These are phyloP conservation scores for Tonatia bakeri DNA, from an alignment of 2,113 vertebrate genomes.

Conservation along the genomic window DNA sequence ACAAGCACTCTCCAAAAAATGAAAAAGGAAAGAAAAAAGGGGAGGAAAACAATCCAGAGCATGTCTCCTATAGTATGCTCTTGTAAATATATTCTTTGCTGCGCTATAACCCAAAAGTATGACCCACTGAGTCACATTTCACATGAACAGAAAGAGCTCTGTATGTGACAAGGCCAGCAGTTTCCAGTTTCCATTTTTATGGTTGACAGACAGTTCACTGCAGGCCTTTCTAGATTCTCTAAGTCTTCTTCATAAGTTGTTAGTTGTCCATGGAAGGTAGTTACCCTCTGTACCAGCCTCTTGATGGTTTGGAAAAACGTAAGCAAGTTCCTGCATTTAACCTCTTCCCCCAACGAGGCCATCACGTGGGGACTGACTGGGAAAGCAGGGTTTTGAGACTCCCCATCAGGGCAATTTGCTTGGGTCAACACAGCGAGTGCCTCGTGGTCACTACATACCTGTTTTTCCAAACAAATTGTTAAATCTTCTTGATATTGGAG, in stretches of 20 bases:
- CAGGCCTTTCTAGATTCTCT: background rate
- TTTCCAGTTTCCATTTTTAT: background rate
- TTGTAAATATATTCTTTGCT: background rate
- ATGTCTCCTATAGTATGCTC: background rate
- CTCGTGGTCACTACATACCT: constrained; percentile 74
- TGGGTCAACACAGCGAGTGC: background rate
- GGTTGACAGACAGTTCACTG: background rate
- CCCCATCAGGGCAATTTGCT: background rate
- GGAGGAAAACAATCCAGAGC: background rate
- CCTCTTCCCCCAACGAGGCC: background rate
- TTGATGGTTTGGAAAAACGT: background rate
- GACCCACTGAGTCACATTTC: background rate
- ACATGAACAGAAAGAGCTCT: background rate
- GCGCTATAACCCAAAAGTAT: background rate
- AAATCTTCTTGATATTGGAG: constrained; percentile 81
- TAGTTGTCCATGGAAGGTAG: background rate
- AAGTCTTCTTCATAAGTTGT: background rate
- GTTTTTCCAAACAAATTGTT: constrained; percentile 84
- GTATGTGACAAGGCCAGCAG: background rate
- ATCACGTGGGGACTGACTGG: no score
- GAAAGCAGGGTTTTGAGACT: background rate
- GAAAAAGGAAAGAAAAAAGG: background rate
- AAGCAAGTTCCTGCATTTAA: background rate
- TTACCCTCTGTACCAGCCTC: background rate
- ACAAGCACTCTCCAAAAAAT: background rate